These are phyloP conservation scores for Mythimna pallens DNA, from an alignment of 2,888 invertebrate genomes.

Conservation along the genomic window DNA sequence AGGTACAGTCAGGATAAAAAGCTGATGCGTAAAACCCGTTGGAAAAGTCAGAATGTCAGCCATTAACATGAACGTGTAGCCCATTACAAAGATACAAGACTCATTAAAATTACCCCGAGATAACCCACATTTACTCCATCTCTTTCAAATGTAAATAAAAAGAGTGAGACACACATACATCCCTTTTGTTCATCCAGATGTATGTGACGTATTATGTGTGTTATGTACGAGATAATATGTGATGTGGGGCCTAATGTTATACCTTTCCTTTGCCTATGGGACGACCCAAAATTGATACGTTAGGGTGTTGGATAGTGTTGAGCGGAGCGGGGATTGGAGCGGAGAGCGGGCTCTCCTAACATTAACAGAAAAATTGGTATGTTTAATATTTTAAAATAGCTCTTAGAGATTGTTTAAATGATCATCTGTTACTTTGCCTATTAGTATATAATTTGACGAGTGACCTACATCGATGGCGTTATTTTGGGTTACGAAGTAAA, in stretches of 20 bases:
- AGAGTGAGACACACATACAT: slow-evolving; percentile 12
- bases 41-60: slow-evolving; percentile 17
- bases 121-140: slow-evolving; percentile 34
- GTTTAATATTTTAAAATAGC: not conserved
- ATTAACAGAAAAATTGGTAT: not conserved
- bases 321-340: slow-evolving; percentile 42
- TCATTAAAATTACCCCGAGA: slow-evolving; percentile 46
- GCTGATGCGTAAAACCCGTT: slow-evolving; percentile 10
- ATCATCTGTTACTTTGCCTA: not conserved
- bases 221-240: slow-evolving; percentile 55
- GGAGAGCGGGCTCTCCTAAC: not conserved
- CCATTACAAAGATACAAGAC: slow-evolving; percentile 37
- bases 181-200: slow-evolving; percentile 54
- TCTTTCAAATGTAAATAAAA: slow-evolving; percentile 21
- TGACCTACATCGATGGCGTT: not conserved
- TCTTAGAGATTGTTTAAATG: too few relatives aligned
- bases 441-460: not conserved
- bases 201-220: slow-evolving; percentile 35
- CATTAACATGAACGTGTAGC: slow-evolving; percentile 40
- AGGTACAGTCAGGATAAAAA: not conserved
- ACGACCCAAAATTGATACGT: slow-evolving; percentile 55
- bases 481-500: too few relatives aligned
- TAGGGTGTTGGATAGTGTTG: not conserved
- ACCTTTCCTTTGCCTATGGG: slow-evolving; percentile 63
- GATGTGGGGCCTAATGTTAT: slow-evolving; percentile 57